Evolutionary conservation across 2,113 vertebrate genomes (phyloP).

Genomic region (Camelus dromedarius): DNA sequence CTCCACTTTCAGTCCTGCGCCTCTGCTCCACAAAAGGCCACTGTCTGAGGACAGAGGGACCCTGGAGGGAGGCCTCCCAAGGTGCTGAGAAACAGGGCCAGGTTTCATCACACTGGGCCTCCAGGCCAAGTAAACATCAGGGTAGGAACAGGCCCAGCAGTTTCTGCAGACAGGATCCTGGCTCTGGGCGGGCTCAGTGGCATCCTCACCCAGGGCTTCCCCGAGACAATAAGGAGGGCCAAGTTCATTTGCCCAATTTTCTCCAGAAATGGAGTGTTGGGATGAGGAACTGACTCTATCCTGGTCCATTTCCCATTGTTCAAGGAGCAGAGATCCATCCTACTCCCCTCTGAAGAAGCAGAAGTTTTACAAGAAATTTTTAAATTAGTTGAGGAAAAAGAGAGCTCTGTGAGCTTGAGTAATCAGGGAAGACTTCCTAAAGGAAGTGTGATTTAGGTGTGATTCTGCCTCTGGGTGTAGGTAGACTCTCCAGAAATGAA

Average conservation of each 20-base stretch:
- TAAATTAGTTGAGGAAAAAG: not conserved
- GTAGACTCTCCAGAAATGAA: not conserved
- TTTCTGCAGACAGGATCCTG: constrained; percentile 57
- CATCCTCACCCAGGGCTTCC: not conserved
- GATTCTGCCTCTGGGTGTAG: not conserved
- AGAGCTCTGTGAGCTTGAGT: not conserved
- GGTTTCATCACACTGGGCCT: constrained; percentile 74
- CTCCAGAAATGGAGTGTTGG: not conserved
- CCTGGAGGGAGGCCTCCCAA: constrained; percentile 79
- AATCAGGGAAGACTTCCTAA: constrained; percentile 35
- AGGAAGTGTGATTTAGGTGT: not conserved
- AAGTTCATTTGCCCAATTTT: not conserved
- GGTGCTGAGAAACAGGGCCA: constrained; percentile 75
- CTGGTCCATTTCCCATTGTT: not conserved
- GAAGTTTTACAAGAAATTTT: not conserved
- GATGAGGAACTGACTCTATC: not conserved
- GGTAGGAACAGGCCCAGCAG: constrained; percentile 54
- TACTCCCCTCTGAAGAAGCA: not conserved
- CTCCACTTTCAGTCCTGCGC: constrained; percentile 74
- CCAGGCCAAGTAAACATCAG: constrained; percentile 76
- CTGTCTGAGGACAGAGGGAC: constrained; percentile 78
- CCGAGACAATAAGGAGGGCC: not conserved
- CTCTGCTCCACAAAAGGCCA: constrained; percentile 76
- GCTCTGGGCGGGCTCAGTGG: not conserved
- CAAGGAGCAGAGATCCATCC: not conserved